phyloP scores from a whole-genome alignment of 2,113 vertebrate genomes.

The Myrmecophaga tridactyla region DNA sequence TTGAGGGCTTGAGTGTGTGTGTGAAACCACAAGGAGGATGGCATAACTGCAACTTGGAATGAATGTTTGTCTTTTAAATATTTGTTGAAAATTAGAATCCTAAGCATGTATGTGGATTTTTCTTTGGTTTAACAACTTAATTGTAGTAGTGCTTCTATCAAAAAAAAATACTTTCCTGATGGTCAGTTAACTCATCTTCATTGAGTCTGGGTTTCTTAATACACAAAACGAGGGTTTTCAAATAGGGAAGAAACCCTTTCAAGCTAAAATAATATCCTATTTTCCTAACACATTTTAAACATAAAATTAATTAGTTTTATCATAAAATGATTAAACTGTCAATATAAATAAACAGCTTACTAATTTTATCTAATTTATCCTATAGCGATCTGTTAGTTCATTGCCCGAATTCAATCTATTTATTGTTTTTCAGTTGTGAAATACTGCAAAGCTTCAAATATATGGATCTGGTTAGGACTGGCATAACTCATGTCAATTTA shows the following conservation, averaged over 20 bases:
- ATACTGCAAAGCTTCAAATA: not conserved
- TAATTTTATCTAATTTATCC: not conserved
- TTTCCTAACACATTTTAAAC: not conserved
- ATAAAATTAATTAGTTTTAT: not conserved
- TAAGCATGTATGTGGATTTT: not conserved
- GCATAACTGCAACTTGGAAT: not conserved
- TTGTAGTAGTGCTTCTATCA: not conserved
- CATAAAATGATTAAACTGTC: not conserved
- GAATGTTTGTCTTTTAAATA: not conserved
- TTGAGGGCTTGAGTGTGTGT: not conserved
- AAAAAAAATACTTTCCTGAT: not conserved
- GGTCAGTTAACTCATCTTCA: not conserved
- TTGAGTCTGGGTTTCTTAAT: not conserved
- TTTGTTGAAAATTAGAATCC: not conserved
- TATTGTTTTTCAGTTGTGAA: not conserved
- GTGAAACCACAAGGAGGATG: not conserved
- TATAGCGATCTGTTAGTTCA: not conserved
- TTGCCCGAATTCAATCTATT: not conserved
- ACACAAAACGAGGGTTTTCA: not conserved
- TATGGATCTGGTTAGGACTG: not conserved
- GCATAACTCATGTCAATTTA: slow-evolving; percentile 4
- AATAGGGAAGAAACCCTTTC: not conserved
- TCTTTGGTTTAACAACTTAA: not conserved
- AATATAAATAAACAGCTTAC: not conserved
- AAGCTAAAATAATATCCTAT: not conserved